Percentiles rank a stretch among this genome's conserved stretches.
Conservation (phyloP, 2,888 invertebrate genomes). For the Blastobasis lacticolella region DNA sequence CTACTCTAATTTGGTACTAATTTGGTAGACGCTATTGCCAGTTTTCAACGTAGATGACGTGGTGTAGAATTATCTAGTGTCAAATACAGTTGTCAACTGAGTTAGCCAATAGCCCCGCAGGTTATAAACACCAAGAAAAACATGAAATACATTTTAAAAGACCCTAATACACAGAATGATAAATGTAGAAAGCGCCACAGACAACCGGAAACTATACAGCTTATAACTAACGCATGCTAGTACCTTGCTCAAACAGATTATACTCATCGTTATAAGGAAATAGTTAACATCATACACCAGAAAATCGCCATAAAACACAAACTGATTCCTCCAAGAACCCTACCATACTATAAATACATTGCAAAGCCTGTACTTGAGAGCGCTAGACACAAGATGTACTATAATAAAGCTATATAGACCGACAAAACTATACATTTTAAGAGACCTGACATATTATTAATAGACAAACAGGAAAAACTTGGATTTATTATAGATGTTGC, state of each 20-base stretch:
- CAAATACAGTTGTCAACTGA: no score
- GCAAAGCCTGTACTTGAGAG: constrained; percentile 5
- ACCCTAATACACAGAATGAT: neutral
- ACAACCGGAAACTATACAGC: constrained; percentile 14
- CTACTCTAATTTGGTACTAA: no score
- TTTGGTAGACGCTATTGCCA: no score
- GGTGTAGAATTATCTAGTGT: no score
- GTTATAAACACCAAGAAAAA: neutral
- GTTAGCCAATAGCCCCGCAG: no score
- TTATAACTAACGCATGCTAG: constrained; percentile 14
- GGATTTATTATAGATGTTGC: constrained; percentile 9
- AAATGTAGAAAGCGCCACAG: constrained; percentile 8
- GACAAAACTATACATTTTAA: constrained; percentile 9
- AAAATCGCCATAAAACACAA: constrained; percentile 6
- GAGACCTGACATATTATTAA: constrained; percentile 7
- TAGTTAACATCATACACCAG: constrained; percentile 7
- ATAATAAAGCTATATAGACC: constrained; percentile 7
- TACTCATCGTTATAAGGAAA: constrained; percentile 12
- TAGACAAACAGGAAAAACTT: constrained; percentile 8
- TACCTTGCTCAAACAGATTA: constrained; percentile 12
- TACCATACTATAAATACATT: constrained; percentile 10
- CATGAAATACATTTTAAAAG: neutral
- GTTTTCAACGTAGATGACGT: no score
- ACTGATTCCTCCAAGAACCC: neutral
- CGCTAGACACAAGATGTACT: constrained; percentile 5